Base-by-base conservation (phyloP, 2,113 vertebrate species). In the Alces alces region DNA sequence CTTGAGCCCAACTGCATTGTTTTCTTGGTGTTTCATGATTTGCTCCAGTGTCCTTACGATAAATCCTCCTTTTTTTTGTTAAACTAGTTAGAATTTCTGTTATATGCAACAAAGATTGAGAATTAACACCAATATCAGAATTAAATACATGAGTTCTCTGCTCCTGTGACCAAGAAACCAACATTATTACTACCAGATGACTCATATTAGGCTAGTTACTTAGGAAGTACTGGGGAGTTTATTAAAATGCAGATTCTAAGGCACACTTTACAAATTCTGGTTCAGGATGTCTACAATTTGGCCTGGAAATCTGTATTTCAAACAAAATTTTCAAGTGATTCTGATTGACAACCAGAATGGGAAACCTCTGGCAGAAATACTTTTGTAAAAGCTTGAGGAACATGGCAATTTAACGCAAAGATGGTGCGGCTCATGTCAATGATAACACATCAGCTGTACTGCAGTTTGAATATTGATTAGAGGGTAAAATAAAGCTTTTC, bases 401-500 rank as follows among this genome's bases (percentile, higher is more conserved):
- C 10, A 10, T 12, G 30, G 36, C 10, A 21, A 33, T 79, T 7
- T 78, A 30, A 86, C 64, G 85, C 79, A 73, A 85, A 52, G 45
- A 60, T 90, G 43, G 23, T 12, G 1, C 1, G 21, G 28, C 39
- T 55, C 45, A 73, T 66, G 39, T 47, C 36, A 78, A 7, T 87
- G 66, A 79, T 27, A 16, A 43, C 25, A 36, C 11, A 45, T 78
- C 66, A 96, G 43, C 39, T 60, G 25, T 13, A 16, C 0, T 45
- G 58, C 61, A 84, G 52, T 36, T 47, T 87, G 58, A 85, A 30
- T 47, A 52, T 25, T 19, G 73, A 85, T 94, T 95, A 57, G 58
- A 91, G 70, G 30, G 21, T 76, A 58, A 80, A 86, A 64, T 61
- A 79, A 84, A 95, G 60, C 66, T 85, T 96, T 93, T 96, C 52